A percentile compares a stretch with the other conserved stretches of the same genome.
Conservation (phyloP, 2,797 vertebrate species). For the Rhyacichthys aspro region DNA sequence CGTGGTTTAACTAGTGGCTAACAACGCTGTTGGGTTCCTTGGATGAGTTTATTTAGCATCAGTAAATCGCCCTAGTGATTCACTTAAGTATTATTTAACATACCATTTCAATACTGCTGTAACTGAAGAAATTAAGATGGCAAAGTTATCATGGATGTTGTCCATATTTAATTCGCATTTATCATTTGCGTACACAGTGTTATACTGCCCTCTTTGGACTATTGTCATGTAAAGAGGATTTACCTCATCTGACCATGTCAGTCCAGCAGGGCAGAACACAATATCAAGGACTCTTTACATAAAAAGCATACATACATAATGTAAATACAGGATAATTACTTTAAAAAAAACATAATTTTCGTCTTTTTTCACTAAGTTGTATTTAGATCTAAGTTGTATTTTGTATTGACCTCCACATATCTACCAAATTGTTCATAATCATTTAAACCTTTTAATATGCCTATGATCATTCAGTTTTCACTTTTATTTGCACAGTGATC, state of each 20-base stretch:
- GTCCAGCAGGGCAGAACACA: too few relatives aligned
- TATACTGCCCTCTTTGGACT: slow-evolving; percentile 2
- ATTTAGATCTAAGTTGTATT: too few relatives aligned
- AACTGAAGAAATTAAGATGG: not conserved
- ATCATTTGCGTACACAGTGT: slow-evolving; percentile 5
- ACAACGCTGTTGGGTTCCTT: slow-evolving; percentile 52
- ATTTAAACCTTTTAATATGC: too few relatives aligned
- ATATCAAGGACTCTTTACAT: too few relatives aligned
- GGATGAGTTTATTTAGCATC: not conserved
- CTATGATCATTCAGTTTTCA: not conserved
- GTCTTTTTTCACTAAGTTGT: too few relatives aligned
- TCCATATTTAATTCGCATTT: not conserved
- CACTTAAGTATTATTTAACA: too few relatives aligned
- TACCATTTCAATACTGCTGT: not conserved
- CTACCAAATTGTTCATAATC: too few relatives aligned
- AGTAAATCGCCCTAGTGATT: too few relatives aligned
- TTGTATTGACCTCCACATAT: too few relatives aligned
- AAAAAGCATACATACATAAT: too few relatives aligned
- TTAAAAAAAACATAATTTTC: too few relatives aligned
- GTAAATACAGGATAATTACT: too few relatives aligned
- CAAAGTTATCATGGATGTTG: not conserved
- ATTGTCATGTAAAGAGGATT: slow-evolving; percentile 48
- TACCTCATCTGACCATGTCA: slow-evolving; percentile 8
- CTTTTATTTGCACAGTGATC: slow-evolving; percentile 8
- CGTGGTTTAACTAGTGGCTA: slow-evolving; percentile 57